These are phyloP conservation scores for Sinocyclocheilus grahami DNA, from an alignment of 2,113 vertebrate genomes.

Conservation along the genomic window DNA sequence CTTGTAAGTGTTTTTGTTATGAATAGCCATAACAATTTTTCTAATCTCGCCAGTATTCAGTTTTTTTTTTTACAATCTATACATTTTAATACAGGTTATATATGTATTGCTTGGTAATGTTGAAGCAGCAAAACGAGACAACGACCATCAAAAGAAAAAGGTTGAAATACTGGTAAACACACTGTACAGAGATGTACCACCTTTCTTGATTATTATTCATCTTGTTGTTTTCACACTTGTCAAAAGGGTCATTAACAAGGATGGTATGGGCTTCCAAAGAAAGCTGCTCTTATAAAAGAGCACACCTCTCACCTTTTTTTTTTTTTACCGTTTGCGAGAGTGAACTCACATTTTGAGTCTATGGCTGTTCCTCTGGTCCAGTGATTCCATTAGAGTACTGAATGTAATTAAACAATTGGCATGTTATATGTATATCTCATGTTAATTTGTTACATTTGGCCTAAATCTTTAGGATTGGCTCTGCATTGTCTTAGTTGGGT, in stretches of 20 bases:
- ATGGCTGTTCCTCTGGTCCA: slow-evolving; percentile 33
- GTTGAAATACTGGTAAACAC: slow-evolving; percentile 89
- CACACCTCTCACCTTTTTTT: not conserved
- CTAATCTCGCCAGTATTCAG: slow-evolving; percentile 84
- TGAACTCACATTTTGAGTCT: not conserved
- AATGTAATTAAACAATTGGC: slow-evolving; percentile 26
- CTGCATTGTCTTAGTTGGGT: slow-evolving; percentile 45
- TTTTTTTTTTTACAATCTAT: slow-evolving; percentile 88
- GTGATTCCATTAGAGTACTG: slow-evolving; percentile 24
- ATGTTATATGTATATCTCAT: not conserved
- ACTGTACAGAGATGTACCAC: slow-evolving; percentile 85
- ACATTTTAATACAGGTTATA: slow-evolving; percentile 99
- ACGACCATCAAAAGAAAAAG: slow-evolving; percentile 57
- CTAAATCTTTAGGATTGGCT: slow-evolving; percentile 30
- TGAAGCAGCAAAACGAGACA: slow-evolving; percentile 81
- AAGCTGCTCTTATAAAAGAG: slow-evolving; percentile 6
- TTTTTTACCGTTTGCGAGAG: not conserved
- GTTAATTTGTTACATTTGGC: slow-evolving; percentile 35
- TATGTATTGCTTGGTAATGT: slow-evolving; percentile 85
- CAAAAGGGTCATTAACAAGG: slow-evolving; percentile 56
- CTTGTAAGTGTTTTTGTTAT: slow-evolving; percentile 64
- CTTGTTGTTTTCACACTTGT: slow-evolving; percentile 54
- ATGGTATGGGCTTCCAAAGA: slow-evolving; percentile 15
- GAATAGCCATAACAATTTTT: slow-evolving; percentile 70
- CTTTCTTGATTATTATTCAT: slow-evolving; percentile 56